These are phyloP conservation scores for Ammodytes marinus DNA, from an alignment of 2,113 vertebrate genomes.

Conservation along the genomic window DNA sequence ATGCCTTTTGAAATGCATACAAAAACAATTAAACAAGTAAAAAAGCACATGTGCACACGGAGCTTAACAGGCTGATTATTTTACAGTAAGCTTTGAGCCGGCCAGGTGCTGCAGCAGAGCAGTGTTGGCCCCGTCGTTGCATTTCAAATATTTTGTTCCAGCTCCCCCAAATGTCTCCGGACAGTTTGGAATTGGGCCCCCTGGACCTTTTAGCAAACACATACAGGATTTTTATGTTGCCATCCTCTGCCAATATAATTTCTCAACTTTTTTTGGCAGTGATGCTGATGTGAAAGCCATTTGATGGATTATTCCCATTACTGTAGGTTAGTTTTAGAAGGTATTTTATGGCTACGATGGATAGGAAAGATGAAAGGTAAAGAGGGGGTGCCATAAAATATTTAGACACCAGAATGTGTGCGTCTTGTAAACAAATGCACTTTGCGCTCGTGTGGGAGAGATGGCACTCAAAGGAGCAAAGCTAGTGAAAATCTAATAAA, in stretches of 20 bases:
- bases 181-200: constrained; percentile 65
- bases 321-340: constrained; percentile 52
- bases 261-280: constrained; percentile 63
- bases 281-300: constrained; percentile 44
- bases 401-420: constrained; percentile 4
- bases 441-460: neutral
- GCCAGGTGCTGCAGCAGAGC: constrained; percentile 65
- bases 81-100: constrained; percentile 35
- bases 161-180: constrained; percentile 57
- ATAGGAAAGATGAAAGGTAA: constrained; percentile 24
- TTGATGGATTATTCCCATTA: constrained; percentile 54
- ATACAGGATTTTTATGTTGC: constrained; percentile 65
- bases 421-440: constrained; percentile 30
- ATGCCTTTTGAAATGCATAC: constrained; percentile 16
- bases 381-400: neutral
- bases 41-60: constrained; percentile 12
- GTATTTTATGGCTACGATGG: constrained; percentile 28
- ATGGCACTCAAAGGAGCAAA: constrained; percentile 23
- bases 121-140: constrained; percentile 40
- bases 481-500: constrained; percentile 1
- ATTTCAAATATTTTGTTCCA: constrained; percentile 55
- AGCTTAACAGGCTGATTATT: constrained; percentile 36
- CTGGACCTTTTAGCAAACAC: constrained; percentile 71
- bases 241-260: constrained; percentile 66
- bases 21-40: constrained; percentile 17